These are phyloP conservation scores for Xenentodon cancila DNA, from an alignment of 2,797 vertebrate genomes.

Conservation along the genomic window DNA sequence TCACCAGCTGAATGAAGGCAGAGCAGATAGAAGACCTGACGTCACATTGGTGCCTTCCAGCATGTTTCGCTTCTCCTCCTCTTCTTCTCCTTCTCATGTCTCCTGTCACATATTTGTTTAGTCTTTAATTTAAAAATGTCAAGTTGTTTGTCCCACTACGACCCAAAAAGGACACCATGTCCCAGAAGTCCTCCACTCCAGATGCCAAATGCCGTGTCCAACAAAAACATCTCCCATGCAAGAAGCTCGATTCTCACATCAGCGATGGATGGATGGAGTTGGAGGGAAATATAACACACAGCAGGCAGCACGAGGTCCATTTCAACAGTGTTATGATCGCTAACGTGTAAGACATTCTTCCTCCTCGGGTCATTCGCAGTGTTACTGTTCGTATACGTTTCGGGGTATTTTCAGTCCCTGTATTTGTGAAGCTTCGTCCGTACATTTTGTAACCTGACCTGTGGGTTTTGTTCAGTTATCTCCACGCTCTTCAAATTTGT, in stretches of 20 bases:
- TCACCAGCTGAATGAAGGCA: neutral
- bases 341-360: slow-evolving; percentile 40
- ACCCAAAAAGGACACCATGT: slow-evolving; percentile 46
- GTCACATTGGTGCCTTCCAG: neutral
- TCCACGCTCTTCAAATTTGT: slow-evolving; percentile 88
- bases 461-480: slow-evolving; percentile 66
- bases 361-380: slow-evolving; percentile 54
- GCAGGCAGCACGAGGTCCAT: slow-evolving; percentile 76
- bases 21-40: neutral
- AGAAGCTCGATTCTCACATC: neutral
- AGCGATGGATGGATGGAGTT: neutral
- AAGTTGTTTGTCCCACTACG: slow-evolving; percentile 73
- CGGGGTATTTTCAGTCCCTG: slow-evolving; percentile 76
- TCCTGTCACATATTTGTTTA: slow-evolving; percentile 22
- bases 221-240: neutral
- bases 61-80: neutral
- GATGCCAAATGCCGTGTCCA: slow-evolving; percentile 52
- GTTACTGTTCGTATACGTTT: slow-evolving; percentile 43
- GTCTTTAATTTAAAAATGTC: slow-evolving; percentile 46
- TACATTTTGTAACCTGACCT: slow-evolving; percentile 83
- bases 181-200: slow-evolving; percentile 50
- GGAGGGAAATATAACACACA: slow-evolving; percentile 66
- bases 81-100: slow-evolving; percentile 24
- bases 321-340: slow-evolving; percentile 81
- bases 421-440: slow-evolving; percentile 89